Evolutionary conservation across 1,140 invertebrate genomes (phyloP), one percentile per base, ranked within the genome.

Genomic region (Matsumurasca onukii): DNA sequence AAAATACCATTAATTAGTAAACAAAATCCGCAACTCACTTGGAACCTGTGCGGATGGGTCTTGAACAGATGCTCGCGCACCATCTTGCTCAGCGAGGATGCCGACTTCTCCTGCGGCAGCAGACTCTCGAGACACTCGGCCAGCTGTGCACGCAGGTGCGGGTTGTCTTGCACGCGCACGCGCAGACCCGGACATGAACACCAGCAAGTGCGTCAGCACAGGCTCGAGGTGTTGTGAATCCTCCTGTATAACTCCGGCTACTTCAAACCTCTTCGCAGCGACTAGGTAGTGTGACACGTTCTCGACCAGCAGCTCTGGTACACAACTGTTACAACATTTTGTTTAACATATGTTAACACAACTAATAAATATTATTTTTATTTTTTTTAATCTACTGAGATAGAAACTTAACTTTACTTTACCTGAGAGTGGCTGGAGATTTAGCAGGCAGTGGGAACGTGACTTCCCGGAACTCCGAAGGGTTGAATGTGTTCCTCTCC

Each of bases 271-370:
- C 48, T 87, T 77, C 75, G 91, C 70, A 77, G 94, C 89, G 68
- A 87, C 86, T 69, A 97, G 83, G 80, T 90, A 91, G 34, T 89
- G 88, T 13, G 91, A 86, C 62, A 94, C 85, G 80, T 97, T 97
- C 77, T 95, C 93, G 29, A 95, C 82, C n/a, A 97, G 79, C 75
- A 94, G 91, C 82, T 97, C 95, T 51, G 95, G 95, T 76, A 97
- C 86, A 77, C 89, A 94, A 76, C 88, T 39, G 34, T 39, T 39
- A 17, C 5, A 9, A 39, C 34, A 39, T 39, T 39, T 39, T 39
- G 5, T 9, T 39, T 9, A 39, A 17, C 34, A 39, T 39, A 9
- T 5, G 17, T 39, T 39, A 9, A 9, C 5, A 5, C 5, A 39
- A 39, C 5, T 39, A 39, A 39, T 9, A 5, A 5, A 5, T 9